Percentiles rank a stretch among this genome's conserved stretches.
These are phyloP conservation scores for Cricetomys ansorgei DNA, from an alignment of 2,113 vertebrate species.

Conservation along the genomic window DNA sequence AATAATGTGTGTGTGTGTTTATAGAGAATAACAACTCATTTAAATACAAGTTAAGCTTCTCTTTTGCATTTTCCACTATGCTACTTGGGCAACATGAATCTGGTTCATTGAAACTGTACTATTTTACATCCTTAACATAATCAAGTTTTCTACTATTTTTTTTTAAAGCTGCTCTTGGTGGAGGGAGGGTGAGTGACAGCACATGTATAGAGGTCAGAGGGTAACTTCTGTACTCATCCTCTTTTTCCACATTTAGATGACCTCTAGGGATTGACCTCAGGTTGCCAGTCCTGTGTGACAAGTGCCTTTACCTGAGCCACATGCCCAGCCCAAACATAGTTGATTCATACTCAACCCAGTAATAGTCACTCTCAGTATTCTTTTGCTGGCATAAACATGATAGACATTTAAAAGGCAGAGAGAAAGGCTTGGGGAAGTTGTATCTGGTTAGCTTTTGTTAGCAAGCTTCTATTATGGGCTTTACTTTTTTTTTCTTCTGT, in stretches of 20 bases:
- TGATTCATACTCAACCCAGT: conserved; percentile 20
- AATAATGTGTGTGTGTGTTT: no score
- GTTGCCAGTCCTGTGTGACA: not conserved
- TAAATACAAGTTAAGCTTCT: not conserved
- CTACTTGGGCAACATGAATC: not conserved
- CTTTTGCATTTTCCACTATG: not conserved
- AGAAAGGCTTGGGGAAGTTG: not conserved
- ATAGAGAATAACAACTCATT: not conserved
- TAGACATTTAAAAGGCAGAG: conserved; percentile 28
- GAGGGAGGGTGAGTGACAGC: not conserved
- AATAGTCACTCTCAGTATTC: not conserved
- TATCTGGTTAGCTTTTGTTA: conserved; percentile 55
- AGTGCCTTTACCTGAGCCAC: not conserved
- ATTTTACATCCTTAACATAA: not conserved
- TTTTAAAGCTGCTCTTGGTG: no score
- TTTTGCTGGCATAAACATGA: conserved; percentile 15
- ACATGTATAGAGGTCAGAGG: not conserved
- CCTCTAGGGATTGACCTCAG: not conserved
- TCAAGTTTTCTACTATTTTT: not conserved
- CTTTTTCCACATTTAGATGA: no score
- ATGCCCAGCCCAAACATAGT: not conserved
- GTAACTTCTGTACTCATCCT: not conserved
- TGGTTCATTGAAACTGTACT: not conserved
- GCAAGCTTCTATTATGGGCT: conserved; percentile 48
- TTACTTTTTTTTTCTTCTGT: not conserved